Percentiles rank a stretch among this genome's conserved stretches.
Evolutionary conservation across 2,888 invertebrate species (phyloP).

Genomic region (Psylliodes chrysocephalus): DNA sequence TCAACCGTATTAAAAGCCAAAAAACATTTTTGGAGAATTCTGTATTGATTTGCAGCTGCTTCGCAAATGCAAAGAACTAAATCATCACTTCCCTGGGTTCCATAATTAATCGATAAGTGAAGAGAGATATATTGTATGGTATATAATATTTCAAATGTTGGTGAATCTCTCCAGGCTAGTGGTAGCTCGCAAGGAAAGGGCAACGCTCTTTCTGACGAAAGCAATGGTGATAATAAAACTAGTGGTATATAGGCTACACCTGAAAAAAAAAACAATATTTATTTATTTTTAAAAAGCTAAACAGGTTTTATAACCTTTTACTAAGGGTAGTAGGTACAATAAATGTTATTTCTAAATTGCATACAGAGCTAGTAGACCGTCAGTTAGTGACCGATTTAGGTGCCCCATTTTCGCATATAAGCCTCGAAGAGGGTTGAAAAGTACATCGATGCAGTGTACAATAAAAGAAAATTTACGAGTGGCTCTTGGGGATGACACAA

Average conservation of each 20-base stretch:
- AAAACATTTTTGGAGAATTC: constrained; percentile 19
- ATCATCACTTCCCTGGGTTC: neutral
- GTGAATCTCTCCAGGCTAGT: neutral
- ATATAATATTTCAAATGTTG: neutral
- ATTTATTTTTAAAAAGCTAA: no score
- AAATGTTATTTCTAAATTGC: no score
- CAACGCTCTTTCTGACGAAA: neutral
- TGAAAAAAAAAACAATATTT: no score
- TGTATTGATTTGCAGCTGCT: constrained; percentile 5
- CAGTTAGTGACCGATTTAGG: no score
- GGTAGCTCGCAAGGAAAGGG: constrained; percentile 14
- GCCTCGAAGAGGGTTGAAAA: no score
- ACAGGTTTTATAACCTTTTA: no score
- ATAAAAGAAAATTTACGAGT: no score
- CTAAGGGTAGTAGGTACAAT: no score
- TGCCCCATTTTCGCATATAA: no score
- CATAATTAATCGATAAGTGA: neutral
- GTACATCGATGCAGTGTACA: no score
- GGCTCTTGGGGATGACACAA: no score
- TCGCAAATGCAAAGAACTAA: neutral
- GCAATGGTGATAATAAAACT: neutral
- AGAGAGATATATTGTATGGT: neutral
- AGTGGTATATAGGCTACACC: neutral
- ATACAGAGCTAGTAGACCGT: no score
- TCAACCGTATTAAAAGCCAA: constrained; percentile 3